Evolutionary conservation across 2,113 vertebrate genomes (phyloP).

Genomic region (Leucopsar rothschildi): DNA sequence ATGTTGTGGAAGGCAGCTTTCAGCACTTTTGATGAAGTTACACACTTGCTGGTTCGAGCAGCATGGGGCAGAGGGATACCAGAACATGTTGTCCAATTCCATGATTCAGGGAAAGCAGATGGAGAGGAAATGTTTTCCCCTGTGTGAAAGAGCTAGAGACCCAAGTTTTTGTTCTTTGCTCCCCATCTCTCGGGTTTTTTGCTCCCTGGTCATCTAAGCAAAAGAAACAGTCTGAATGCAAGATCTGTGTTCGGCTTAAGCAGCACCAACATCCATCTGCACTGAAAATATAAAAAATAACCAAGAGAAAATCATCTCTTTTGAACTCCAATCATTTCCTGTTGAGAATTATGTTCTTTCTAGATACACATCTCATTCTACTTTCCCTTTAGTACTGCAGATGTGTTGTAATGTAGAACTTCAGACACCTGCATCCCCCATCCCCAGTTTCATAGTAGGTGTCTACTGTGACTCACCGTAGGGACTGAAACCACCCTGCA

Average conservation of each 20-base stretch:
- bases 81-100: neutral
- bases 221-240: neutral
- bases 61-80: neutral
- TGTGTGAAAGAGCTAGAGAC: neutral
- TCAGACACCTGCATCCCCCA: rapidly evolving
- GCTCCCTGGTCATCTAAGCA: neutral
- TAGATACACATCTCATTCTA: neutral
- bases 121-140: neutral
- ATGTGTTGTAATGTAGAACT: neutral
- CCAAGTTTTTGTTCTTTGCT: neutral
- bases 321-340: neutral
- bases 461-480: neutral
- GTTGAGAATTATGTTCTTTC: neutral
- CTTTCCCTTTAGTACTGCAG: neutral
- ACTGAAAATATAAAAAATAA: neutral
- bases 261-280: neutral
- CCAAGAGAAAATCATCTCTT: neutral
- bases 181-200: neutral
- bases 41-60: neutral
- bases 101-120: neutral
- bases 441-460: neutral
- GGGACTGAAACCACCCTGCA: neutral
- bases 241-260: neutral
- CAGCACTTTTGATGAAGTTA: neutral
- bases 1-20: neutral